Conservation (phyloP, 2,888 invertebrate species). For the Drosophila mettleri region DNA sequence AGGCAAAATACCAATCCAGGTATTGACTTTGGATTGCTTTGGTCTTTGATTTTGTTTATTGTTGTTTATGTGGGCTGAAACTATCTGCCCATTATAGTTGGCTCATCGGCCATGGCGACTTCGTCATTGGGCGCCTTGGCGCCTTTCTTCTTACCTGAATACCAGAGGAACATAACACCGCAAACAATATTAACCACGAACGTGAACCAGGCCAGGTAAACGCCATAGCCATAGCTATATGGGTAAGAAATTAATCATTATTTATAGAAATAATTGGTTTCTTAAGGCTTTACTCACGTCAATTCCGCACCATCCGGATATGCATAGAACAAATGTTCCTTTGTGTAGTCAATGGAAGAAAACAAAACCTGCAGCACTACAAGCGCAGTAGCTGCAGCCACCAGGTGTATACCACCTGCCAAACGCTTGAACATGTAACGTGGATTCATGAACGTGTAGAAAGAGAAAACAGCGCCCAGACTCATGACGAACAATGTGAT, state of each 20-base stretch:
- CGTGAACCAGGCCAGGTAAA: constrained; percentile 91
- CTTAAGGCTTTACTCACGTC: constrained; percentile 85
- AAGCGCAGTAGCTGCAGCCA: constrained; percentile 92
- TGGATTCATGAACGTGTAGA: constrained; percentile 93
- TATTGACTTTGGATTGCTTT: constrained; percentile 47
- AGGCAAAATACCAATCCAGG: constrained; percentile 43
- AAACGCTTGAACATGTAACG: constrained; percentile 95
- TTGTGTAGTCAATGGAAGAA: constrained; percentile 90
- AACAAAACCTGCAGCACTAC: constrained; percentile 93
- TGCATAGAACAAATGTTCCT: constrained; percentile 87
- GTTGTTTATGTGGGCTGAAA: neutral
- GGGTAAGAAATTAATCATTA: neutral
- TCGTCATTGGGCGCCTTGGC: constrained; percentile 93
- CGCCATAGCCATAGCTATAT: constrained; percentile 89
- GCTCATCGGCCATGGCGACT: constrained; percentile 93
- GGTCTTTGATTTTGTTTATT: constrained; percentile 57
- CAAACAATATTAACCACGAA: constrained; percentile 89
- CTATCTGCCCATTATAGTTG: constrained; percentile 90
- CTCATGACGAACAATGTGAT: constrained; percentile 93
- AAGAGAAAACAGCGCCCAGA: constrained; percentile 92
- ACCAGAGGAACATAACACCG: constrained; percentile 91
- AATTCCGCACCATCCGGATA: constrained; percentile 89
- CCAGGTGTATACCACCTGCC: constrained; percentile 93
- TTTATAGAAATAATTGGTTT: accelerated
- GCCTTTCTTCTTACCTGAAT: constrained; percentile 93